Evolutionary conservation across 2,113 vertebrate species (phyloP).

Genomic region (Sapajus apella): DNA sequence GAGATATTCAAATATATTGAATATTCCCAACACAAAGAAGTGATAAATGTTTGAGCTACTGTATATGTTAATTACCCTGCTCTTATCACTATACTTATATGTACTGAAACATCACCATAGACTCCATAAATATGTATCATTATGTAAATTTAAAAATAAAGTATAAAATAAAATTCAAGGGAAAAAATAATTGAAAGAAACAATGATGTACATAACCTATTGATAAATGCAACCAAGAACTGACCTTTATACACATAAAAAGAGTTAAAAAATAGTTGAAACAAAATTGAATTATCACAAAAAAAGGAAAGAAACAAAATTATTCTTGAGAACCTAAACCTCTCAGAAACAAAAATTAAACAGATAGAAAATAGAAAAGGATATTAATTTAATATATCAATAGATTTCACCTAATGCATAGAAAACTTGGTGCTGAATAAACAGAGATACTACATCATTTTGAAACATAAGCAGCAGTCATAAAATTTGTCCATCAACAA

Average conservation of each 20-base stretch:
- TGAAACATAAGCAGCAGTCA: neutral
- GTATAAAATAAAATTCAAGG: neutral
- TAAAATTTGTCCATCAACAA: neutral
- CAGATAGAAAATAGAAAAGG: neutral
- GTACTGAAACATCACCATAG: neutral
- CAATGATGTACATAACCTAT: neutral
- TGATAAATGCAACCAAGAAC: neutral
- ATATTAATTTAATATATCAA: neutral
- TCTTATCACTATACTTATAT: neutral
- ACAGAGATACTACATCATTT: neutral
- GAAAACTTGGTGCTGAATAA: neutral
- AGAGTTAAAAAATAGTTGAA: neutral
- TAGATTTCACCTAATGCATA: neutral
- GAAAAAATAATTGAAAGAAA: neutral
- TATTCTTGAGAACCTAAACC: neutral
- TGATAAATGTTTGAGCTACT: neutral
- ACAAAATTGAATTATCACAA: neutral
- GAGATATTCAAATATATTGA: neutral
- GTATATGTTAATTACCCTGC: neutral
- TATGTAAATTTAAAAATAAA: neutral
- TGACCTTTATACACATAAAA: neutral
- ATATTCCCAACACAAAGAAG: neutral
- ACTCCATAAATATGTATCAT: neutral
- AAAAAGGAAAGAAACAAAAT: neutral
- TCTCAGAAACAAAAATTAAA: conserved; percentile 1